Evolutionary conservation across 2,797 vertebrate species (phyloP), one percentile per base, ranked within the genome.

Genomic region (Adrianichthys oophorus): DNA sequence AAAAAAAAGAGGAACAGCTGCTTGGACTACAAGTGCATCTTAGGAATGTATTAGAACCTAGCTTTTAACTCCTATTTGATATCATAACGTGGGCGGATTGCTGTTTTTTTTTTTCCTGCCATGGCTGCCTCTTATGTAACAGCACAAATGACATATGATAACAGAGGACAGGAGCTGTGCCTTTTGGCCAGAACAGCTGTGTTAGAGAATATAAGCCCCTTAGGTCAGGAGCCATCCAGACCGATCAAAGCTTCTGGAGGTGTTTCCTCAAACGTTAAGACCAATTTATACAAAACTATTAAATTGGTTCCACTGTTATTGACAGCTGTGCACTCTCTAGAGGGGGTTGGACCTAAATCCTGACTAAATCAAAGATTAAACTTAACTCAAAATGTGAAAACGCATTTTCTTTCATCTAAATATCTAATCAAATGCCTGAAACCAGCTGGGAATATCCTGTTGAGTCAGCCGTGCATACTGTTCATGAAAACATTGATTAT

Each of bases 71-170:
- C 4, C 42, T 53, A n/a, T 47, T 41, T 48, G 46, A 32, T 43
- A 37, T 61, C 56, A 65, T 60, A 45, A 50, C 56, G 49, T 59
- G 4, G 17, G 44, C 15, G 12, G 23, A 24, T 40, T 29, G 16
- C 52, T 65, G 59, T 45, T 1, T 15, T 49, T 29, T 37, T 57
- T 57, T 52, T 17, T 17, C 5, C 15, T 40, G 46, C 12, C 42
- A n/a, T 47, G 40, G 15, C 19, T 48, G 7, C 1, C 2, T 1
- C 15, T 87, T 86, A 71, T 53, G 12, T 67, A 80, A 87, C 62
- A 14, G 76, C 1, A 44, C 17, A 59, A 26, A 62, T 50, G 73
- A 73, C 49, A 75, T 47, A 17, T 2, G 52, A 48, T 70, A 66
- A 58, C 41, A 17, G 51, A 52, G 43, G 23, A 16, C 19, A 55